Percentiles rank a stretch among this genome's conserved stretches.
These are phyloP conservation scores for Lucilia cuprina DNA, from an alignment of 1,140 invertebrate species.

Conservation along the genomic window DNA sequence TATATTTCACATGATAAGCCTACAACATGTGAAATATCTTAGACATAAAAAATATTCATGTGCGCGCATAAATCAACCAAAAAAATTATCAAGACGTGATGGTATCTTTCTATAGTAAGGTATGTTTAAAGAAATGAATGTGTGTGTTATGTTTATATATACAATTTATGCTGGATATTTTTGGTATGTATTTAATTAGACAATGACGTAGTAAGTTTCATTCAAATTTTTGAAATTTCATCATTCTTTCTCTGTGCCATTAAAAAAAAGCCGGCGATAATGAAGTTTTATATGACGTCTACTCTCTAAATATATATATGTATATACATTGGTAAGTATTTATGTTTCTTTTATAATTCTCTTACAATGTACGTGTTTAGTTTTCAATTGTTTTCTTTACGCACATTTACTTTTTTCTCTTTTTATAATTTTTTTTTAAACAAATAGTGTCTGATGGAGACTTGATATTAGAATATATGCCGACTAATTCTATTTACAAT, in stretches of 20 bases:
- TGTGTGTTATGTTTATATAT: not conserved
- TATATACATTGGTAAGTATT: too few relatives aligned
- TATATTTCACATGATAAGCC: not conserved
- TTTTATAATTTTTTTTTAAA: too few relatives aligned
- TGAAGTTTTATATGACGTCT: too few relatives aligned
- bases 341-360: too few relatives aligned
- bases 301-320: too few relatives aligned
- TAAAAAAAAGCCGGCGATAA: too few relatives aligned
- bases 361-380: too few relatives aligned
- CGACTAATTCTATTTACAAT: too few relatives aligned
- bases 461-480: too few relatives aligned
- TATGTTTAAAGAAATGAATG: too few relatives aligned
- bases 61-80: not conserved
- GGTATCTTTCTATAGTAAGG: not conserved
- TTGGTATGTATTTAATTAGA: not conserved
- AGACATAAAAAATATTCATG: not conserved
- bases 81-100: not conserved
- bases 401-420: not conserved
- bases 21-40: not conserved
- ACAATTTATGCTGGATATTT: not conserved
- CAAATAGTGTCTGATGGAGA: not conserved
- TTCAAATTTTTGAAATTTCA: not conserved
- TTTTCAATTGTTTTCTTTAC: not conserved
- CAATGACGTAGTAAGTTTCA: not conserved
- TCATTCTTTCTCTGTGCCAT: not conserved